Evolutionary conservation across 2,797 vertebrate genomes (phyloP).

Genomic region (Bufotes viridis): DNA sequence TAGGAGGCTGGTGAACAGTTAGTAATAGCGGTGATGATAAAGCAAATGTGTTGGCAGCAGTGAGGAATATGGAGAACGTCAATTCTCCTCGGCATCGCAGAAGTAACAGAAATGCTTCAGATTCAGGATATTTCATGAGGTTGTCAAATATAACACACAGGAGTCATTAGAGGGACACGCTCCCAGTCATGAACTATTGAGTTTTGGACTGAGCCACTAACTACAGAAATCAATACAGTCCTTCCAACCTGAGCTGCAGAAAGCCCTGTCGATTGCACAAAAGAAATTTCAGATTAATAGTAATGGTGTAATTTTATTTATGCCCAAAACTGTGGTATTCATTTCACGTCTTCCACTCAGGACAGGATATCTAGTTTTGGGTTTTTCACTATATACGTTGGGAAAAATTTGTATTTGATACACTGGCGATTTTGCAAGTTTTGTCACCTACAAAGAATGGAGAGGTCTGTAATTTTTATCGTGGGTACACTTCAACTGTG

Average conservation of each 20-base stretch:
- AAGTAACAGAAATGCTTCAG: background rate
- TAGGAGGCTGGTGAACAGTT: background rate
- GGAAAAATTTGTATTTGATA: no score
- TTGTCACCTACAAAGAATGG: no score
- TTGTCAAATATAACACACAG: background rate
- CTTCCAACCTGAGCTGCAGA: background rate
- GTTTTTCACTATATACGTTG: no score
- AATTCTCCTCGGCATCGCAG: background rate
- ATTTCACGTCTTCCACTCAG: background rate
- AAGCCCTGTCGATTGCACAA: background rate
- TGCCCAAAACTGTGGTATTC: no score
- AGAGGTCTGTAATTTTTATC: no score
- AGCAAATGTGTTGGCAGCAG: background rate
- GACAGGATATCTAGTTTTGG: background rate
- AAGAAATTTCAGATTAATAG: background rate
- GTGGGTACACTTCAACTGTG: no score
- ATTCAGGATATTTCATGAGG: constrained; percentile 7
- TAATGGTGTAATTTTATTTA: background rate
- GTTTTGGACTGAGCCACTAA: background rate
- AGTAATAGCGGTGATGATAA: background rate
- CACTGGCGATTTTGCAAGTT: no score
- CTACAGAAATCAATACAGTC: background rate
- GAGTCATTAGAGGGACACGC: background rate
- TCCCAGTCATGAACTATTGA: background rate
- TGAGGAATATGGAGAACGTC: background rate